Base-by-base conservation (phyloP, 64 coral and sea anemone species). In the Montipora cactus region DNA sequence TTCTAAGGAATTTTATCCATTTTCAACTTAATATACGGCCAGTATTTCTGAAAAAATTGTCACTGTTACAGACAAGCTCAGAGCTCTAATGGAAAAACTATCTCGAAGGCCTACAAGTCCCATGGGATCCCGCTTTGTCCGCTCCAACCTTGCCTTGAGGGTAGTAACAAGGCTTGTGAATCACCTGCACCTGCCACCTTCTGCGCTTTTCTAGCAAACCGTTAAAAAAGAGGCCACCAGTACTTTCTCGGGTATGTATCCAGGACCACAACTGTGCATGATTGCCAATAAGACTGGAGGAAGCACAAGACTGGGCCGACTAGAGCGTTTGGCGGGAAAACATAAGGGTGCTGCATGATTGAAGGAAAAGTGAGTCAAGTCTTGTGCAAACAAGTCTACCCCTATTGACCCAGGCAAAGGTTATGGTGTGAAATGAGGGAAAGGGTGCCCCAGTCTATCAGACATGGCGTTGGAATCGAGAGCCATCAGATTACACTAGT, bases 401-500 rank as follows among this genome's bases (percentile, higher is more conserved):
- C 28, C 28, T 28, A 28, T 28, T 28, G 28, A 28, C 28, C 28
- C 28, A 28, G 28, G 28, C 28, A 1, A 28, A 28, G 28, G 28
- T 28, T 28, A 28, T 28, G 28, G 28, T 0, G 28, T 28, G 28
- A 89, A 89, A 58, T 89, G 70, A 4, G n/a, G 69, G 5, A 89
- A 11, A 2, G 72, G 87, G 12, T 47, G 12, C 8, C 87, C 87
- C 4, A 2, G 28, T 5, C 58, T 16, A 51, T 89, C 71, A 14
- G 51, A 59, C 87, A 89, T 89, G 21, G 47, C 49, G 75, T 89
- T 89, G 1, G 87, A 77, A 12, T 78, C 74, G 6, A 76, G 51
- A 46, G 87, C 87, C 74, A 89, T 89, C 49, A 89, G 22, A 49
- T 89, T 74, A 89, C 87, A 89, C 2, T 75, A 15, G 74, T 89